phyloP scores from a whole-genome alignment of 2,888 invertebrate species.

The Ceratothoa steindachneri region DNA sequence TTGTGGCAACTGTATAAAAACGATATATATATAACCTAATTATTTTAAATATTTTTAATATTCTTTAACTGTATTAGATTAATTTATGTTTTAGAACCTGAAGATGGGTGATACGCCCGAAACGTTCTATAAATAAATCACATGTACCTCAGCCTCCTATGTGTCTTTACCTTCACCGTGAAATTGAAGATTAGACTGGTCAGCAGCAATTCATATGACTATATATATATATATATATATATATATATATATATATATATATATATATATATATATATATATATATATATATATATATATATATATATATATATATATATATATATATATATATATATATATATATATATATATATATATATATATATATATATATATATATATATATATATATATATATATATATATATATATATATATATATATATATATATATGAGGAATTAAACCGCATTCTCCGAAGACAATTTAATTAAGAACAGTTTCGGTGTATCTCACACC shows the following conservation, averaged over 20 bases:
- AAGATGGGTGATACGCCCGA: too few relatives aligned
- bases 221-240: too few relatives aligned
- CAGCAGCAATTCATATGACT: too few relatives aligned
- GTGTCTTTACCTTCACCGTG: too few relatives aligned
- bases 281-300: conserved; percentile 15
- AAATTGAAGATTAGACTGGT: too few relatives aligned
- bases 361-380: neutral
- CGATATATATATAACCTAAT: neutral
- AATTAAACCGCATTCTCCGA: too few relatives aligned
- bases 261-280: conserved; percentile 12
- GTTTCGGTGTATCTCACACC: neutral
- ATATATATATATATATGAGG: neutral
- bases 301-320: conserved; percentile 1
- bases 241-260: conserved; percentile 15
- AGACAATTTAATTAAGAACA: too few relatives aligned
- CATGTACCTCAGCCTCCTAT: too few relatives aligned
- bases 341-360: neutral
- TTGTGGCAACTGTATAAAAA: neutral
- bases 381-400: conserved; percentile 11
- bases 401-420: neutral
- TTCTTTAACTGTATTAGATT: too few relatives aligned
- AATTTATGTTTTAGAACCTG: too few relatives aligned
- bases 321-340: neutral
- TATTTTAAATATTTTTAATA: neutral
- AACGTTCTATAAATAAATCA: too few relatives aligned